Evolutionary conservation across 2,888 invertebrate species (phyloP).

Genomic region (Sclerodermus sp.): DNA sequence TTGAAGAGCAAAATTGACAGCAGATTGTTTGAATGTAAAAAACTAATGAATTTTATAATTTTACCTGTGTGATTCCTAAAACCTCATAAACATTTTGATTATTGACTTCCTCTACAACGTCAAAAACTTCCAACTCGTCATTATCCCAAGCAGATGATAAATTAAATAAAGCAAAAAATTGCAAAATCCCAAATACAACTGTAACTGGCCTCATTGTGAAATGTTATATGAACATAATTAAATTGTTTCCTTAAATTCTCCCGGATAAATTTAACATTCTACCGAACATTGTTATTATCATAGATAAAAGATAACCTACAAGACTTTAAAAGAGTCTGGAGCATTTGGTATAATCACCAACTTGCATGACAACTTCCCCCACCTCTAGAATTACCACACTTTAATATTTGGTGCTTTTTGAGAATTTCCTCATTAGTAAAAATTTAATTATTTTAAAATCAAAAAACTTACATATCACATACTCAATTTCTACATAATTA

Average conservation of each 20-base stretch:
- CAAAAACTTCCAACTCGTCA: slow-evolving; percentile 91
- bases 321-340: too few species aligned
- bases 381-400: too few species aligned
- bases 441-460: too few species aligned
- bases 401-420: too few species aligned
- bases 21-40: not conserved
- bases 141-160: slow-evolving; percentile 71
- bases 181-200: slow-evolving; percentile 30
- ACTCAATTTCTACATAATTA: too few species aligned
- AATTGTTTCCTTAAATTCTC: not conserved
- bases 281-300: not conserved
- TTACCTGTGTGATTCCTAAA: slow-evolving; percentile 80
- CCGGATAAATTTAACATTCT: not conserved
- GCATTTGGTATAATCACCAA: too few species aligned
- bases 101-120: slow-evolving; percentile 93
- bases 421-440: too few species aligned
- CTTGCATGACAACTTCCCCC: too few species aligned
- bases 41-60: not conserved
- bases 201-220: slow-evolving; percentile 38
- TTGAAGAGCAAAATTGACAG: too few species aligned
- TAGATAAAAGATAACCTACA: not conserved
- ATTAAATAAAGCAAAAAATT: slow-evolving; percentile 36
- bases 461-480: too few species aligned
- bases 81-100: slow-evolving; percentile 92
- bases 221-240: slow-evolving; percentile 16